These are phyloP conservation scores for Vanacampus margaritifer DNA, from an alignment of 2,113 vertebrate genomes.

Conservation along the genomic window DNA sequence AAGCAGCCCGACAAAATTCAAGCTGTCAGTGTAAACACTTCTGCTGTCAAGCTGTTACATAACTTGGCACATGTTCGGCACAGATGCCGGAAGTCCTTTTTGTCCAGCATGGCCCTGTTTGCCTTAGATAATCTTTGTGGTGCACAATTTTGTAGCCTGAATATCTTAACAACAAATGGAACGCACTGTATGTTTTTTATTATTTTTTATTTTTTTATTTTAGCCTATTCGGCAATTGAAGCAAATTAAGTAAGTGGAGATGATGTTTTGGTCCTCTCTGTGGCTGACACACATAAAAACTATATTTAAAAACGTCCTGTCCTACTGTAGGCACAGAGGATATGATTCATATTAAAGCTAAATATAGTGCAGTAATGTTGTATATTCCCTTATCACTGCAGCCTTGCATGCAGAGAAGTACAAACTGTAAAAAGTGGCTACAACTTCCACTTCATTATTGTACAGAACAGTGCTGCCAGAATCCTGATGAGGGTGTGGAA, in stretches of 20 bases:
- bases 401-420: no score
- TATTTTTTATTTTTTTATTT: no score
- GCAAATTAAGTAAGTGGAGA: not conserved
- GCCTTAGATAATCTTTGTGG: not conserved
- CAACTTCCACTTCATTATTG: not conserved
- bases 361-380: no score
- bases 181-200: no score
- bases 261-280: not conserved
- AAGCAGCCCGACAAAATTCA: slow-evolving; percentile 9
- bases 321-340: no score
- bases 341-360: no score
- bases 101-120: not conserved
- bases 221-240: no score
- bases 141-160: not conserved
- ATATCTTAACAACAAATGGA: not conserved
- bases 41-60: slow-evolving; percentile 17
- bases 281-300: not conserved
- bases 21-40: slow-evolving; percentile 11
- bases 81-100: slow-evolving; percentile 9
- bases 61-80: slow-evolving; percentile 11
- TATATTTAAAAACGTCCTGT: no score
- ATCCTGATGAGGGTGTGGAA: no score
- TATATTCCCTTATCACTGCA: no score
- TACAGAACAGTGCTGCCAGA: no score
- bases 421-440: not conserved